These are phyloP conservation scores for Scaptodrosophila latifasciaeformis DNA, from an alignment of 2,888 invertebrate species.

Conservation along the genomic window DNA sequence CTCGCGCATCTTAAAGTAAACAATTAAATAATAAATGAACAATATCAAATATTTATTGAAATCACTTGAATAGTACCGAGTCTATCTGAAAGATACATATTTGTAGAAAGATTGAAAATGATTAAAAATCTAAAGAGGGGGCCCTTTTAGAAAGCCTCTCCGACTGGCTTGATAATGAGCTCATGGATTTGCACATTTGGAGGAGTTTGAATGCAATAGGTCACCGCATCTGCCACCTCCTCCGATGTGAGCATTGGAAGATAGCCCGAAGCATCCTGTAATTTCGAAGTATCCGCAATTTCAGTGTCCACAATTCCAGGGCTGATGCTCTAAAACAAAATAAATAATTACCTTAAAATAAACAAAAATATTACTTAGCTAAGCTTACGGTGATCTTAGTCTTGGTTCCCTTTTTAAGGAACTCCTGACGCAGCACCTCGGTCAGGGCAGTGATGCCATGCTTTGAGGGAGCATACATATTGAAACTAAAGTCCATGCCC, in stretches of 20 bases:
- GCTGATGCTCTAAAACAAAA: conserved; percentile 49
- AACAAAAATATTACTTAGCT: too few species aligned
- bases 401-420: conserved; percentile 38
- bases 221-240: conserved; percentile 66
- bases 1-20: too few species aligned
- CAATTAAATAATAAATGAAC: too few species aligned
- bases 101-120: too few species aligned
- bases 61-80: too few species aligned
- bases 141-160: conserved; percentile 45
- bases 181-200: conserved; percentile 67
- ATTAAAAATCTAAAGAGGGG: too few species aligned
- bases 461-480: conserved; percentile 63
- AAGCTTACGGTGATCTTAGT: conserved; percentile 39
- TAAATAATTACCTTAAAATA: too few species aligned
- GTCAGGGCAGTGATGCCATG: conserved; percentile 59
- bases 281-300: conserved; percentile 2
- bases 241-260: conserved; percentile 37
- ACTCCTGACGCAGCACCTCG: conserved; percentile 59
- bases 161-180: conserved; percentile 61
- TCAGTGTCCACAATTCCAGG: conserved; percentile 42
- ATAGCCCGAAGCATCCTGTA: fast-evolving
- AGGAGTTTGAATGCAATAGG: conserved; percentile 63
- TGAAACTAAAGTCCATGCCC: conserved; percentile 38
- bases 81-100: too few species aligned
- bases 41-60: too few species aligned